These are phyloP conservation scores for Grus americana DNA, from an alignment of 2,113 vertebrate genomes.

Conservation along the genomic window DNA sequence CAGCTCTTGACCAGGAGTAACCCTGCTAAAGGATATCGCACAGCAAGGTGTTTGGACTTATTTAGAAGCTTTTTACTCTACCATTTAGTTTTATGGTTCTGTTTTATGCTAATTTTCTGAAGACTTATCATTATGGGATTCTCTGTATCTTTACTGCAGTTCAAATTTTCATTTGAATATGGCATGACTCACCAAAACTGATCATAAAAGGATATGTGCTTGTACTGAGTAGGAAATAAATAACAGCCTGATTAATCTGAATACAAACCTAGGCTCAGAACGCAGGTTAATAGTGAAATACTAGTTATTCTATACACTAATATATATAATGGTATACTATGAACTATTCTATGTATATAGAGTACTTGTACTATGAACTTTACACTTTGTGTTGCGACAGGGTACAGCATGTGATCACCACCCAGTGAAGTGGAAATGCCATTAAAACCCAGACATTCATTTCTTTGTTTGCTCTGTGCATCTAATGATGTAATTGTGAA, in stretches of 20 bases:
- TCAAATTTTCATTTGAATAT: not conserved
- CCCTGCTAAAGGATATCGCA: not conserved
- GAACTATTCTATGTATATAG: not conserved
- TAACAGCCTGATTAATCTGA: not conserved
- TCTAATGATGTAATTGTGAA: not conserved
- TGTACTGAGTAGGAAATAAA: not conserved
- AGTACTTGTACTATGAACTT: not conserved
- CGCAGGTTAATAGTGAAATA: not conserved
- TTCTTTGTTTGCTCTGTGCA: not conserved
- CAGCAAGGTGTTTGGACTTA: not conserved
- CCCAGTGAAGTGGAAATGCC: not conserved
- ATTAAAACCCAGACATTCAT: not conserved
- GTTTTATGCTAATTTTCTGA: not conserved
- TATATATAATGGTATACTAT: not conserved
- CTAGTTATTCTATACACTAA: not conserved
- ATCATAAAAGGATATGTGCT: not conserved
- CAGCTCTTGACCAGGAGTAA: not conserved
- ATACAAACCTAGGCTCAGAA: not conserved
- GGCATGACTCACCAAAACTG: not conserved
- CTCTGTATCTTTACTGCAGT: not conserved
- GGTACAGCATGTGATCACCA: not conserved
- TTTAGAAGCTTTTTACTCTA: not conserved
- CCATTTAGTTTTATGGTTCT: not conserved
- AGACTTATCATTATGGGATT: accelerated
- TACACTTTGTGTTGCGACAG: not conserved